Evolutionary conservation across 2,797 vertebrate genomes (phyloP).

Genomic region (Chaetophractus vellerosus): DNA sequence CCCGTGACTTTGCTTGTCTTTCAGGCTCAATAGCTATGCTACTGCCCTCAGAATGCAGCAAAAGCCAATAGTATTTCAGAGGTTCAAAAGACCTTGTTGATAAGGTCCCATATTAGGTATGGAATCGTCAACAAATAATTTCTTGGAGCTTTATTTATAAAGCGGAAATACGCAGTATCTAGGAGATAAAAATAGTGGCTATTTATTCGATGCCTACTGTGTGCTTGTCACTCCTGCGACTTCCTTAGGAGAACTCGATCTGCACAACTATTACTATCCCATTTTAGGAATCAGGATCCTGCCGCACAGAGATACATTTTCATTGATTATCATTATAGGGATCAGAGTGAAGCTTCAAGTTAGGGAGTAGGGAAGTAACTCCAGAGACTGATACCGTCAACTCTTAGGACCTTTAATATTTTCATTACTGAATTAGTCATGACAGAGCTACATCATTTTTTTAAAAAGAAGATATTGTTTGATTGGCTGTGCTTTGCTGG

Average conservation of each 20-base stretch:
- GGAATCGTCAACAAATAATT: background rate
- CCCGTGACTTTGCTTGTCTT: background rate
- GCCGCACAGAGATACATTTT: background rate
- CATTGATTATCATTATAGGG: background rate
- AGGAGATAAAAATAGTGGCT: background rate
- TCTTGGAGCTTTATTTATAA: background rate
- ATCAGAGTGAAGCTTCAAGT: background rate
- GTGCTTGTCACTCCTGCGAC: background rate
- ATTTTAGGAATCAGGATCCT: background rate
- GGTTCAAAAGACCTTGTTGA: background rate
- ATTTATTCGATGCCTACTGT: background rate
- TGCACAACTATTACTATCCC: background rate
- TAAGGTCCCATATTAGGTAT: background rate
- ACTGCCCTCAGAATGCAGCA: background rate
- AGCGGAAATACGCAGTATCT: background rate
- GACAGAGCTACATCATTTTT: background rate
- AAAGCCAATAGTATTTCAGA: background rate
- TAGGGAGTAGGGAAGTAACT: no score
- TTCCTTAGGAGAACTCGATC: background rate
- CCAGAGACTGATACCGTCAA: background rate
- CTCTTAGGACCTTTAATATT: background rate
- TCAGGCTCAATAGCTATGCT: background rate
- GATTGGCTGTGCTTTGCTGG: background rate
- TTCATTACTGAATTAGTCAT: background rate
- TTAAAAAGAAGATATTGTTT: background rate